A percentile compares a stretch with the other conserved stretches of the same genome.
Evolutionary conservation across 2,888 invertebrate genomes (phyloP).

Genomic region (Apodemia zela): DNA sequence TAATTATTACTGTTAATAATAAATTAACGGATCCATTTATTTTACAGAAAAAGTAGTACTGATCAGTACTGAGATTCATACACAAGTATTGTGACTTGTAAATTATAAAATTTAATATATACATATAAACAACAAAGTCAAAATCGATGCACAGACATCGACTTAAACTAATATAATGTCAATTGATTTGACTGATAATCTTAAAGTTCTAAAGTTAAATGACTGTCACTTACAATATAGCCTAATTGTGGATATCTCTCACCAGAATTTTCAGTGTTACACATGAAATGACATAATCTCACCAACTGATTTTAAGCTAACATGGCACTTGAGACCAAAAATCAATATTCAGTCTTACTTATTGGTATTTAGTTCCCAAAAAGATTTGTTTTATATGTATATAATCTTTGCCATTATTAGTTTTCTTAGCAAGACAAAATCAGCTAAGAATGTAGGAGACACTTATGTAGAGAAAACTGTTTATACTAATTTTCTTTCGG

Average conservation of each 20-base stretch:
- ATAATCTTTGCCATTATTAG: not conserved
- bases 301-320: conserved; percentile 63
- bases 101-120: conserved; percentile 41
- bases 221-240: conserved; percentile 7
- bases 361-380: conserved; percentile 37
- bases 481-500: conserved; percentile 74
- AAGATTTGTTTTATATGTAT: not conserved
- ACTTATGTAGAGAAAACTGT: conserved; percentile 23
- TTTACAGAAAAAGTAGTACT: conserved; percentile 54
- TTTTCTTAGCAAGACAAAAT: conserved; percentile 14
- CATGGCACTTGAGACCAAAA: conserved; percentile 75
- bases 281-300: conserved; percentile 20
- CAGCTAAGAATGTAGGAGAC: not conserved
- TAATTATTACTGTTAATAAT: conserved; percentile 41
- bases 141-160: conserved; percentile 5
- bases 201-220: conserved; percentile 10
- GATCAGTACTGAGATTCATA: conserved; percentile 62
- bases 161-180: not conserved
- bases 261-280: not conserved
- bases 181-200: conserved; percentile 1
- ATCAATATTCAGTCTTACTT: conserved; percentile 64
- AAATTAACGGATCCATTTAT: conserved; percentile 55
- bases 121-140: conserved; percentile 22
- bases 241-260: conserved; percentile 10
- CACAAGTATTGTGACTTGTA: conserved; percentile 43